These are phyloP conservation scores for Fragariocoptes setiger DNA, from an alignment of 1,140 invertebrate genomes.

Conservation along the genomic window DNA sequence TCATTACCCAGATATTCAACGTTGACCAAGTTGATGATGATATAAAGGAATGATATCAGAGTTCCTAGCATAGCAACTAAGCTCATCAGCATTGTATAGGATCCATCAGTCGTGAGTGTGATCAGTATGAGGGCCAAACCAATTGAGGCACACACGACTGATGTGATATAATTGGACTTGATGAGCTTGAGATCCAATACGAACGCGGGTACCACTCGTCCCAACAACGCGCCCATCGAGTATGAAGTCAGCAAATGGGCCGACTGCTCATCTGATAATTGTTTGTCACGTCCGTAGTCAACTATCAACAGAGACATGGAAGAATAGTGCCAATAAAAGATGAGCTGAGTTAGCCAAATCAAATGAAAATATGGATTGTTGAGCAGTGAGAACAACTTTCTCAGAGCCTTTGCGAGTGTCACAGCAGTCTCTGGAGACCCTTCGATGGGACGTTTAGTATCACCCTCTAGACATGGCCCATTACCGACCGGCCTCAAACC, in stretches of 20 bases:
- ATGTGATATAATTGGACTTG: background rate
- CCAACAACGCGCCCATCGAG: background rate
- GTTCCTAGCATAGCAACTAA: background rate
- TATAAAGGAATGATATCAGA: background rate
- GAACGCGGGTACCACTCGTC: background rate
- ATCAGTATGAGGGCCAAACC: background rate
- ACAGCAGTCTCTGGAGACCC: background rate
- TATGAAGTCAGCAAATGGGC: background rate
- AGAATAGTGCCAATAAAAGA: background rate
- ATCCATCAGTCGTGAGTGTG: background rate
- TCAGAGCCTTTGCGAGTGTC: too few relatives aligned
- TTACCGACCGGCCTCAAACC: background rate
- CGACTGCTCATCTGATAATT: background rate
- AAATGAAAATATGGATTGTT: conserved; percentile 1
- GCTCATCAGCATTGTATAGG: background rate
- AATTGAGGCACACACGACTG: background rate
- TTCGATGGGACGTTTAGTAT: background rate
- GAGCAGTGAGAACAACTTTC: background rate
- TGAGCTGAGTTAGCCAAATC: background rate
- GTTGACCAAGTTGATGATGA: background rate
- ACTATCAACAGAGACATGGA: background rate
- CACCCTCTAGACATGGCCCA: background rate
- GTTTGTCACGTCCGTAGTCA: background rate
- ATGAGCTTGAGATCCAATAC: background rate
- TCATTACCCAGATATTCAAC: background rate